A percentile compares a stretch with the other conserved stretches of the same genome.
phyloP scores from a whole-genome alignment of 2,888 invertebrate species.

The Drosophila yooni region DNA sequence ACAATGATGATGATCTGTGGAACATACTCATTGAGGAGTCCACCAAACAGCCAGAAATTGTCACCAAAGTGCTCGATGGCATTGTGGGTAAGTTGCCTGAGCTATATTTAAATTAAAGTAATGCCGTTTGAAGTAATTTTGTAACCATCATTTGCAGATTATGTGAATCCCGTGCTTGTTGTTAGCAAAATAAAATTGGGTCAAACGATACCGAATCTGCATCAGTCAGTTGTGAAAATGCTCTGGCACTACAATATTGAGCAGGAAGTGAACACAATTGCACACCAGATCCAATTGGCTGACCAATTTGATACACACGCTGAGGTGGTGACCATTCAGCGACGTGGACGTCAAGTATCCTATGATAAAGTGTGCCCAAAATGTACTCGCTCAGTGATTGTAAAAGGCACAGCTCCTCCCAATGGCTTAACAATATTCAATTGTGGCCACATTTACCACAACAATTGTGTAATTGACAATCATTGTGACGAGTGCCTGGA shows the following conservation, averaged over 20 bases:
- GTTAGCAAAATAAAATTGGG: constrained; percentile 93
- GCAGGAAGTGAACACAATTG: constrained; percentile 85
- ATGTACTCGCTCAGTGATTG: constrained; percentile 91
- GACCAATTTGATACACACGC: constrained; percentile 96
- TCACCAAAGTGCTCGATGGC: constrained; percentile 87
- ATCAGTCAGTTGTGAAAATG: constrained; percentile 96
- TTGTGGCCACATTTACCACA: constrained; percentile 95
- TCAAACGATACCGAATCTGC: constrained; percentile 94
- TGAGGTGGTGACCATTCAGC: constrained; percentile 91
- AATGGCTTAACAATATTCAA: constrained; percentile 92
- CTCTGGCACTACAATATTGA: constrained; percentile 97
- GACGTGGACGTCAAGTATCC: constrained; percentile 90
- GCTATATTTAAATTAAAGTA: neutral
- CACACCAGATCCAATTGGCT: constrained; percentile 93
- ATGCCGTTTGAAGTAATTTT: neutral
- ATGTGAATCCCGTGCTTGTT: constrained; percentile 95
- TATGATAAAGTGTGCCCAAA: constrained; percentile 92
- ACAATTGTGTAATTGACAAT: constrained; percentile 89
- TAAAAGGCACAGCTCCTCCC: constrained; percentile 89
- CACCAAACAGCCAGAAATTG: constrained; percentile 92
- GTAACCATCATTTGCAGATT: constrained; percentile 85
- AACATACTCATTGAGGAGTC: constrained; percentile 94
- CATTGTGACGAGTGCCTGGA: constrained; percentile 66
- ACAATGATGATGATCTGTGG: constrained; percentile 97
- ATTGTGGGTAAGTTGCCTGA: constrained; percentile 85